These are phyloP conservation scores for Scaptomyza polygonia DNA, from an alignment of 2,888 invertebrate species.

Conservation along the genomic window DNA sequence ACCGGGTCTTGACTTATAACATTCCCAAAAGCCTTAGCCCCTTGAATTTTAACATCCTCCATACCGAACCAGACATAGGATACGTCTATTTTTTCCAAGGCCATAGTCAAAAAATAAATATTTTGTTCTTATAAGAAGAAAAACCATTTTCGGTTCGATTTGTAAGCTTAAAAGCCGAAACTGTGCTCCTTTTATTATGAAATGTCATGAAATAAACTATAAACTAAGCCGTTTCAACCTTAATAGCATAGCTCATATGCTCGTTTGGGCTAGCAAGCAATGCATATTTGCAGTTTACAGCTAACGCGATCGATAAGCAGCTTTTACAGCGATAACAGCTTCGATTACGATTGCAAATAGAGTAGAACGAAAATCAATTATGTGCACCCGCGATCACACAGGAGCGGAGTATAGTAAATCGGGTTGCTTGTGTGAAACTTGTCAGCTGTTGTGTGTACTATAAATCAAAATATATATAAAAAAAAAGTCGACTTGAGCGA, in stretches of 20 bases:
- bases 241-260: not conserved
- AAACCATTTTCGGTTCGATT: too few species aligned
- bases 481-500: not conserved
- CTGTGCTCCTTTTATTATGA: not conserved
- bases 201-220: too few species aligned
- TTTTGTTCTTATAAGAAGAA: too few species aligned
- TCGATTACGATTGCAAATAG: constrained; percentile 43
- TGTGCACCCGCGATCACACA: constrained; percentile 7
- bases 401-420: constrained; percentile 31
- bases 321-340: constrained; percentile 32
- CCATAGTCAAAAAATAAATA: too few species aligned
- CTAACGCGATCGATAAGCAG: constrained; percentile 21
- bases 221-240: not conserved
- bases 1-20: too few species aligned
- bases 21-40: too few species aligned
- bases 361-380: constrained; percentile 35
- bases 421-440: constrained; percentile 4
- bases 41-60: too few species aligned
- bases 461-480: not conserved
- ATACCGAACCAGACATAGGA: too few species aligned
- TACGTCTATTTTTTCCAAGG: too few species aligned
- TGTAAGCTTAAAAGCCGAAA: not conserved
- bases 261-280: not conserved
- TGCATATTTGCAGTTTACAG: constrained; percentile 5
- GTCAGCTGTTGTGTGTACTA: not conserved